These are phyloP conservation scores for Campoplex nolae DNA, from an alignment of 2,888 invertebrate genomes.

Conservation along the genomic window DNA sequence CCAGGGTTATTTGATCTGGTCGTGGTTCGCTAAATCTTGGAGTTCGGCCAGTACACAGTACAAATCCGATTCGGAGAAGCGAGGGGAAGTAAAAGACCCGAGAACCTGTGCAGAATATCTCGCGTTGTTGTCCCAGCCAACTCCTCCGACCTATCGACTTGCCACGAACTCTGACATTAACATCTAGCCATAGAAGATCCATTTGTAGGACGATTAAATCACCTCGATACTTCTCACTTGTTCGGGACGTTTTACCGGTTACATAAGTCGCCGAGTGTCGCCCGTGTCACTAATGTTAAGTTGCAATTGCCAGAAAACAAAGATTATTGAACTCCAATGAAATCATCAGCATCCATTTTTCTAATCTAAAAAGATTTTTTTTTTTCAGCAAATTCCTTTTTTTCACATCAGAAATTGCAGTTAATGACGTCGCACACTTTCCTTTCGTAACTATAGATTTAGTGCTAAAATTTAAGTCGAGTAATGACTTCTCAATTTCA, in stretches of 20 bases:
- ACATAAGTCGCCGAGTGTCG: background rate
- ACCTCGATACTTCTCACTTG: background rate
- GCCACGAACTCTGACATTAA: conserved; percentile 67
- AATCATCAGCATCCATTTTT: background rate
- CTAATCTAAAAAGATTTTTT: background rate
- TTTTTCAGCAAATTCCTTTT: background rate
- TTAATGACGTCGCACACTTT: too few relatives aligned
- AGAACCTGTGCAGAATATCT: conserved; percentile 41
- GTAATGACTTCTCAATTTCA: too few relatives aligned
- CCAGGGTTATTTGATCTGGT: conserved; percentile 47
- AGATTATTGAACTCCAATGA: background rate
- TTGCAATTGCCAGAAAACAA: background rate
- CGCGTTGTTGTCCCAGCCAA: conserved; percentile 53
- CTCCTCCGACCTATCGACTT: conserved; percentile 66
- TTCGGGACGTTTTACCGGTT: conserved; percentile 1
- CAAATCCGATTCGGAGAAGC: conserved; percentile 32
- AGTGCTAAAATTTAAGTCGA: too few relatives aligned
- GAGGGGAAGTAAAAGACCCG: conserved; percentile 20
- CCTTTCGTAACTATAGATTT: too few relatives aligned
- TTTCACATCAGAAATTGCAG: background rate
- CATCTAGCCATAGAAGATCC: conserved; percentile 69
- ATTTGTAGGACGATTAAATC: conserved; percentile 74
- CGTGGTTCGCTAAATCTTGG: conserved; percentile 46
- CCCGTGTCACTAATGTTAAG: background rate
- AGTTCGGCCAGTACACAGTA: conserved; percentile 45